phyloP scores from a whole-genome alignment of 2,113 vertebrate genomes.

The Myrmecobius fasciatus region DNA sequence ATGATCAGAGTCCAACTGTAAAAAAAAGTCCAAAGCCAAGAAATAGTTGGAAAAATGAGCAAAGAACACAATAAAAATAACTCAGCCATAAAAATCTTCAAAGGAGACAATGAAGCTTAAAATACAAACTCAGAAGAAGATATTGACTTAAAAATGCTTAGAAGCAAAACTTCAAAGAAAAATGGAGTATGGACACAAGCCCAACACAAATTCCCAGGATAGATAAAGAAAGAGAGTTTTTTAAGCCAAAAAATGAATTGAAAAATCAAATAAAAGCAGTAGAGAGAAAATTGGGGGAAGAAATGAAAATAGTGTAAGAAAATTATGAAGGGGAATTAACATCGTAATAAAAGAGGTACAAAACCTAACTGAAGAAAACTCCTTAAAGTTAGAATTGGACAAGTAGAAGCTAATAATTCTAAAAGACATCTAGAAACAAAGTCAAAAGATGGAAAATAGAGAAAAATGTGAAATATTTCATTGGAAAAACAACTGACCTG shows the following conservation, averaged over 20 bases:
- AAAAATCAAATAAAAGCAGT: background rate
- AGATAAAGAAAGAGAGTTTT: background rate
- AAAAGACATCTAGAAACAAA: too few relatives aligned
- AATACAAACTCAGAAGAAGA: background rate
- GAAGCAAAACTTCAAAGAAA: background rate
- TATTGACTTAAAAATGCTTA: background rate
- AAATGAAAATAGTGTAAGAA: too few relatives aligned
- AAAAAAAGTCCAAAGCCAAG: background rate
- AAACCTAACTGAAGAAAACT: background rate
- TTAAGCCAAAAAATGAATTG: background rate
- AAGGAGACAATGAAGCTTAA: background rate
- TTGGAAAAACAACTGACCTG: too few relatives aligned
- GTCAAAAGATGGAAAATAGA: too few relatives aligned
- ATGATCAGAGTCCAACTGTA: background rate
- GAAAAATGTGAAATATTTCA: too few relatives aligned
- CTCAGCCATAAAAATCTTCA: too few relatives aligned
- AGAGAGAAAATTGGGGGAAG: background rate
- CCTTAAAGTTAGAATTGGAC: background rate
- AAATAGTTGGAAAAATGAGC: background rate
- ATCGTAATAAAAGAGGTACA: background rate
- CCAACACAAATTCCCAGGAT: background rate
- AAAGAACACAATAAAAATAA: too few relatives aligned
- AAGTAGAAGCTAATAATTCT: too few relatives aligned
- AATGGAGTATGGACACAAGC: background rate
- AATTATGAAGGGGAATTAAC: too few relatives aligned